Percentiles rank a stretch among this genome's conserved stretches.
These are phyloP conservation scores for Lytechinus variegatus DNA, from an alignment of 35 echinoderm and acorn worm species.

Conservation along the genomic window DNA sequence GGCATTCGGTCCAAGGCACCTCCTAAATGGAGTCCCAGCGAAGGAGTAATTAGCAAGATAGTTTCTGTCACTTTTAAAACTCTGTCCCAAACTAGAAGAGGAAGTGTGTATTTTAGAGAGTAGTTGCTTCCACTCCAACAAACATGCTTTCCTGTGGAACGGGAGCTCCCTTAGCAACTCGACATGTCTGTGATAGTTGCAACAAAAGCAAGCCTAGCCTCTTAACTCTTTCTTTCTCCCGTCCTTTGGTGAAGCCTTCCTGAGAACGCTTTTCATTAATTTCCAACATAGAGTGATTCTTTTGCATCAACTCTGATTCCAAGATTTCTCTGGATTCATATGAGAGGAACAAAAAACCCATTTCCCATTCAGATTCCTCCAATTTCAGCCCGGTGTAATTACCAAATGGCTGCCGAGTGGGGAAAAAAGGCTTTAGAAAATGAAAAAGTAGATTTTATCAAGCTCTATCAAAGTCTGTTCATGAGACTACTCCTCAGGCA, in stretches of 20 bases:
- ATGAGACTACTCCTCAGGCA: background rate
- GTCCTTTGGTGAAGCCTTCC: background rate
- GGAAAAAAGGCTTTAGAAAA: background rate
- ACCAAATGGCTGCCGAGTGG: too few species aligned
- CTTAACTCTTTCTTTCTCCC: background rate
- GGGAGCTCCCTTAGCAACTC: background rate
- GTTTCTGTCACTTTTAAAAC: background rate
- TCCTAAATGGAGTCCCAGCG: background rate
- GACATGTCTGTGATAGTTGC: background rate
- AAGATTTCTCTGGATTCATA: background rate
- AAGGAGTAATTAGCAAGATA: background rate
- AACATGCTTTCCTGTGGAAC: background rate
- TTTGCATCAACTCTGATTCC: background rate
- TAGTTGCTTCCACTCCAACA: background rate
- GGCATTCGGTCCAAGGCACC: background rate
- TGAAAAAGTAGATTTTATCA: background rate
- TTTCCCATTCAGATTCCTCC: background rate
- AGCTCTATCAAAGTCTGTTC: background rate
- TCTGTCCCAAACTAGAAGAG: background rate
- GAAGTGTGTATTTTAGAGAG: conserved; percentile 9
- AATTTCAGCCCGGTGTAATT: too few species aligned
- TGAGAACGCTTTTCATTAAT: background rate
- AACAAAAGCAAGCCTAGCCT: background rate
- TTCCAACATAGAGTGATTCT: background rate
- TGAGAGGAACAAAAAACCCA: background rate